phyloP scores from a whole-genome alignment of 2,113 vertebrate species.

The Lycaon pictus region DNA sequence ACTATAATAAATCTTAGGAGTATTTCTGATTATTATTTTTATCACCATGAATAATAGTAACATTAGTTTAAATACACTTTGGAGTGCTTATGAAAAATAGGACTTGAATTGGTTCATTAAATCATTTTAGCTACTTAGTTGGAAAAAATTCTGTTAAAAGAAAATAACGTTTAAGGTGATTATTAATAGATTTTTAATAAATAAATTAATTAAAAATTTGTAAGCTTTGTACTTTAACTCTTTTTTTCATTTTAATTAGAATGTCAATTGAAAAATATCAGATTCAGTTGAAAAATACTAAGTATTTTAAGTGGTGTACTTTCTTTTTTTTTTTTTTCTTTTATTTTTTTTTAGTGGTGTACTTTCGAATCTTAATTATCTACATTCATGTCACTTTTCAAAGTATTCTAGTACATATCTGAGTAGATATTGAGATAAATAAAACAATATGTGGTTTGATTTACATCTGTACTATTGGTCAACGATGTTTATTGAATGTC shows the following conservation, averaged over 20 bases:
- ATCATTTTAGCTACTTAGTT: background rate
- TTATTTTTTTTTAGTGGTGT: too few species aligned
- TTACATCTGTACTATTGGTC: background rate
- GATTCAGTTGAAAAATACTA: background rate
- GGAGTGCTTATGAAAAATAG: background rate
- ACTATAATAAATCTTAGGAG: background rate
- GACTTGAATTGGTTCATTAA: constrained; percentile 15
- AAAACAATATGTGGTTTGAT: background rate
- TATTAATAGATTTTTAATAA: background rate
- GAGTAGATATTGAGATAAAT: background rate
- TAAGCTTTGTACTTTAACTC: background rate
- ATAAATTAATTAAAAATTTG: background rate
- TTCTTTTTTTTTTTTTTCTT: too few species aligned
- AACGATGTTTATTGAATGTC: background rate
- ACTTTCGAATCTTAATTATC: background rate
- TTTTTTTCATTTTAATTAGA: constrained; percentile 29
- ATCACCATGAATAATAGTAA: background rate
- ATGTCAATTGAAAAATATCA: background rate
- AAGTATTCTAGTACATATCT: background rate
- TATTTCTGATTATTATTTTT: background rate
- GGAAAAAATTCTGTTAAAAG: background rate
- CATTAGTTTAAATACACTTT: background rate
- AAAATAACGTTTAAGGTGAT: background rate
- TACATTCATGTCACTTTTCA: background rate
- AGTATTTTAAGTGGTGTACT: background rate